A percentile compares a stretch with the other conserved stretches of the same genome.
Evolutionary conservation across 1,140 invertebrate genomes (phyloP).

Genomic region (Metopolophium dirhodum): DNA sequence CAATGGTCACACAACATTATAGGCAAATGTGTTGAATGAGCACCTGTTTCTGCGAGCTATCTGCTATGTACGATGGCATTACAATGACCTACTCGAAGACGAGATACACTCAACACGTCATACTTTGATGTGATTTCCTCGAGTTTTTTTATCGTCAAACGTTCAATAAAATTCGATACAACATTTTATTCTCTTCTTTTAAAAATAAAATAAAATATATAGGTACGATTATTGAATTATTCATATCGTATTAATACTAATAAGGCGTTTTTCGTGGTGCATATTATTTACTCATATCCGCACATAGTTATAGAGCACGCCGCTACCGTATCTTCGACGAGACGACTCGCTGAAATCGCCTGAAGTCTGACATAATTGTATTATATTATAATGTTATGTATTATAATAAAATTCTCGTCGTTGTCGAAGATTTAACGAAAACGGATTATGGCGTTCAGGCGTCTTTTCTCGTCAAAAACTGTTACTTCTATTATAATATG

Average conservation of each 20-base stretch:
- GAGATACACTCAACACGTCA: not conserved
- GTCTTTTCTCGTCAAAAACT: not conserved
- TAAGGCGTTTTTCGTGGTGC: no score
- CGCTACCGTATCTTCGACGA: not conserved
- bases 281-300: not conserved
- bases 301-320: not conserved
- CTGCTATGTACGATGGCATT: not conserved
- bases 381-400: not conserved
- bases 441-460: not conserved
- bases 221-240: no score
- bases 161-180: not conserved
- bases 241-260: not conserved
- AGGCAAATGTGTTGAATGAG: no score
- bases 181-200: not conserved
- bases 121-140: not conserved
- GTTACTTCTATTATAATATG: not conserved
- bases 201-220: no score
- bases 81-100: not conserved
- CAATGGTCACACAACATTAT: no score
- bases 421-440: not conserved
- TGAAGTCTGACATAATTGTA: not conserved
- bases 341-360: no score
- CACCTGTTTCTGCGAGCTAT: no score
- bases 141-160: not conserved
- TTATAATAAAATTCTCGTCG: not conserved